These are phyloP conservation scores for Pterocles gutturalis DNA, from an alignment of 2,113 vertebrate species.

Conservation along the genomic window DNA sequence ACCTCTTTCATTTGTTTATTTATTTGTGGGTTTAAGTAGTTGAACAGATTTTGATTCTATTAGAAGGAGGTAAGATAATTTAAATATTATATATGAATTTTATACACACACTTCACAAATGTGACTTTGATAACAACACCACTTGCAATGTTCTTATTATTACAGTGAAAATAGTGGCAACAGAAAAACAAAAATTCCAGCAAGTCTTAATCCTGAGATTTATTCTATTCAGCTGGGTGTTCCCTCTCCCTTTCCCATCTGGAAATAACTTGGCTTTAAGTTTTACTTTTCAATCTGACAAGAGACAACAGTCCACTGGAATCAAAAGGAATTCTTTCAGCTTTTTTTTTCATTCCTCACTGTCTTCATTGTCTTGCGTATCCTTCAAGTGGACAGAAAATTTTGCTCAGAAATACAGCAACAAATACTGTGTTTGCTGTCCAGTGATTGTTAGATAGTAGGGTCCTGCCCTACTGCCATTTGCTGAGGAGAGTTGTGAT, in stretches of 20 bases:
- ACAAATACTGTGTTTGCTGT: neutral
- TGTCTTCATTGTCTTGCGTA: neutral
- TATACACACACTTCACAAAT: neutral
- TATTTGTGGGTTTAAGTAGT: neutral
- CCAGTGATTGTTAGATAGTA: neutral
- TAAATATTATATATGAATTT: neutral
- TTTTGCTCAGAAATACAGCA: fast-evolving
- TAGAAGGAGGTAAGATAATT: neutral
- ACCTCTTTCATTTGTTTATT: neutral
- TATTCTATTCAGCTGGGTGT: neutral
- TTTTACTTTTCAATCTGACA: neutral
- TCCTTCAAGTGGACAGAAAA: neutral
- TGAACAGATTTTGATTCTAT: neutral
- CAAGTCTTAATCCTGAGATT: neutral
- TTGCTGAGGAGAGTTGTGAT: neutral
- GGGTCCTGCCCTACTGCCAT: neutral
- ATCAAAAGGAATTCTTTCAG: neutral
- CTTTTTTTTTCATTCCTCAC: neutral
- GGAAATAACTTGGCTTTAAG: neutral
- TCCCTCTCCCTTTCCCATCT: neutral
- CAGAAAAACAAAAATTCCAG: neutral
- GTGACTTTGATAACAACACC: neutral
- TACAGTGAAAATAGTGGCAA: neutral
- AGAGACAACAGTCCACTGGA: neutral
- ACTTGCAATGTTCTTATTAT: neutral